Evolutionary conservation across 2,888 invertebrate species (phyloP).

Genomic region (Selenia dentaria): DNA sequence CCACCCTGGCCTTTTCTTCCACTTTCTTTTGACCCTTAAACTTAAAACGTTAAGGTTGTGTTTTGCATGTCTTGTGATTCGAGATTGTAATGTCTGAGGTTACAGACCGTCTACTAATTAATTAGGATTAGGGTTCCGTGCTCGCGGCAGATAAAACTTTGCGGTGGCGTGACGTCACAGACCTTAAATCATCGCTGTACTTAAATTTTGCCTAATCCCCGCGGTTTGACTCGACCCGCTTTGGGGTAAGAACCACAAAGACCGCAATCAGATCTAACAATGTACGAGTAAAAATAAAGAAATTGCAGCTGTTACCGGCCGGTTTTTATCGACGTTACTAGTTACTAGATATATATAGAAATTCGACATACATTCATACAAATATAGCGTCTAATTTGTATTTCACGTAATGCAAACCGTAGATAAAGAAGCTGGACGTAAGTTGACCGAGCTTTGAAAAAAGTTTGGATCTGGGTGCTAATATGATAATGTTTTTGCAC

Average conservation of each 20-base stretch:
- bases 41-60: conserved; percentile 15
- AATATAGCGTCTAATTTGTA: too few species aligned
- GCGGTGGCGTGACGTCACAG: conserved; percentile 44
- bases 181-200: conserved; percentile 44
- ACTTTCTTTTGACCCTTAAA: not conserved
- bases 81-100: conserved; percentile 58
- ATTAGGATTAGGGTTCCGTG: conserved; percentile 73
- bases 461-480: too few species aligned
- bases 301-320: too few species aligned
- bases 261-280: not conserved
- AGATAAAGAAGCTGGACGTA: too few species aligned
- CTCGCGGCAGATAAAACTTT: conserved; percentile 70
- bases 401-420: too few species aligned
- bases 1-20: conserved; percentile 9
- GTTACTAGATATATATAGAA: too few species aligned
- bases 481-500: too few species aligned
- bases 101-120: conserved; percentile 71
- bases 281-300: not conserved
- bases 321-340: too few species aligned
- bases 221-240: conserved; percentile 47
- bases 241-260: conserved; percentile 26
- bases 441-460: too few species aligned
- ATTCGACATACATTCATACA: too few species aligned
- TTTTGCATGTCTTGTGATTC: conserved; percentile 34
- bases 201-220: conserved; percentile 65